phyloP scores from a whole-genome alignment of 2,888 invertebrate genomes.

The Buathra laborator region DNA sequence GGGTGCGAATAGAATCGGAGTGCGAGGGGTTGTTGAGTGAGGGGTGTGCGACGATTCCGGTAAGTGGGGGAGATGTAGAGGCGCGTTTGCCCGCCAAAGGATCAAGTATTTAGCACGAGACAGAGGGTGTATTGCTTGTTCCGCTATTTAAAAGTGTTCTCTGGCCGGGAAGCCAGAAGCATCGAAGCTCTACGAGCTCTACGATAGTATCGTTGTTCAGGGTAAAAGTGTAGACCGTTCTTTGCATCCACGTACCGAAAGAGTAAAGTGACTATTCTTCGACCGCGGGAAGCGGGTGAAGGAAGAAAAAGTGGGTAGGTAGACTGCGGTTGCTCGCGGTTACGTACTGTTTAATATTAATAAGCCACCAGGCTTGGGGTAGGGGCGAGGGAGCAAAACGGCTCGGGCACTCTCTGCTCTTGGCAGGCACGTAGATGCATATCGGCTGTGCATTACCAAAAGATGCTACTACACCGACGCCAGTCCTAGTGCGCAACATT shows the following conservation, averaged over 20 bases:
- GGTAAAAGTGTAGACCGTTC: constrained; percentile 49
- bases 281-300: constrained; percentile 7
- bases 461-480: constrained; percentile 73
- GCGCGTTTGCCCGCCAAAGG: constrained; percentile 52
- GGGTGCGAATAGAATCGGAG: constrained; percentile 30
- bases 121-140: constrained; percentile 79
- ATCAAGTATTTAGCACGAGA: constrained; percentile 76
- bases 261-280: constrained; percentile 58
- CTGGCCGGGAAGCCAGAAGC: constrained; percentile 23
- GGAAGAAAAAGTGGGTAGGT: constrained; percentile 46
- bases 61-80: constrained; percentile 45
- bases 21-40: constrained; percentile 32
- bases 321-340: constrained; percentile 64
- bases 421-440: constrained; percentile 84
- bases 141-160: constrained; percentile 80
- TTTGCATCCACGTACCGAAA: not conserved
- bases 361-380: constrained; percentile 77
- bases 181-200: constrained; percentile 1
- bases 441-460: constrained; percentile 82
- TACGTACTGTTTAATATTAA: constrained; percentile 83
- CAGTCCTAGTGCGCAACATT: constrained; percentile 49
- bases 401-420: constrained; percentile 74
- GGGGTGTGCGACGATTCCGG: constrained; percentile 6
- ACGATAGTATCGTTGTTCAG: constrained; percentile 37
- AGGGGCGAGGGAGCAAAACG: constrained; percentile 5